These are phyloP conservation scores for Gambusia affinis DNA, from an alignment of 2,113 vertebrate genomes.

Conservation along the genomic window DNA sequence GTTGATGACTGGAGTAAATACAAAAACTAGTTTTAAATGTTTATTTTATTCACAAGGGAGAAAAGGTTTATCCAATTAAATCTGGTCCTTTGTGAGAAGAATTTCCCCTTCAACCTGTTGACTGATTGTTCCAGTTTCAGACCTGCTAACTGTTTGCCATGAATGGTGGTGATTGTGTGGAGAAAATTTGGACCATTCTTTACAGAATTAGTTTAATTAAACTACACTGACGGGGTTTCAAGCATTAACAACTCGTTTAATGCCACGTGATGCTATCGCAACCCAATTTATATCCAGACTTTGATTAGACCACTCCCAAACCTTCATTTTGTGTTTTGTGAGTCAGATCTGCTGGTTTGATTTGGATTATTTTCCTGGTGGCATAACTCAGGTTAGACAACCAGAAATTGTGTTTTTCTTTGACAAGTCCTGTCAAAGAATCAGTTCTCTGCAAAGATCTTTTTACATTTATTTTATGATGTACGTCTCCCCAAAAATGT, in stretches of 20 bases:
- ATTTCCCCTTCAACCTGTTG: not conserved
- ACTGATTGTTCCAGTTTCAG: not conserved
- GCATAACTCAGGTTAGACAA: not conserved
- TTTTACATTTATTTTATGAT: no score
- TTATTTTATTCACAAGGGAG: no score
- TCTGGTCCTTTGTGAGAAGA: not conserved
- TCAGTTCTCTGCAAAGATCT: no score
- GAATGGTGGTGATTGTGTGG: not conserved
- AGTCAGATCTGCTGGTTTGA: not conserved
- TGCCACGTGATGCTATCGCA: no score
- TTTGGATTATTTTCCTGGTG: not conserved
- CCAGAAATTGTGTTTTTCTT: no score
- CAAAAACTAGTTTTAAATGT: no score
- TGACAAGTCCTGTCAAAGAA: no score
- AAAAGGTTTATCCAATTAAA: no score
- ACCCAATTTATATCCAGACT: not conserved
- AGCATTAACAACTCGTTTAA: no score
- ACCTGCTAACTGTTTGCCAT: not conserved
- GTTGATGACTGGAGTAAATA: no score
- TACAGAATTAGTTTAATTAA: not conserved
- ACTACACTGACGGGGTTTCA: no score
- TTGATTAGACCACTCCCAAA: not conserved
- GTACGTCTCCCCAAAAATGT: no score
- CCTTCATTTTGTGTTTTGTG: not conserved
- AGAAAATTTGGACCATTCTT: not conserved